A percentile compares a stretch with the other conserved stretches of the same genome.
These are phyloP conservation scores for Dione vanillae DNA, from an alignment of 2,888 invertebrate species.

Conservation along the genomic window DNA sequence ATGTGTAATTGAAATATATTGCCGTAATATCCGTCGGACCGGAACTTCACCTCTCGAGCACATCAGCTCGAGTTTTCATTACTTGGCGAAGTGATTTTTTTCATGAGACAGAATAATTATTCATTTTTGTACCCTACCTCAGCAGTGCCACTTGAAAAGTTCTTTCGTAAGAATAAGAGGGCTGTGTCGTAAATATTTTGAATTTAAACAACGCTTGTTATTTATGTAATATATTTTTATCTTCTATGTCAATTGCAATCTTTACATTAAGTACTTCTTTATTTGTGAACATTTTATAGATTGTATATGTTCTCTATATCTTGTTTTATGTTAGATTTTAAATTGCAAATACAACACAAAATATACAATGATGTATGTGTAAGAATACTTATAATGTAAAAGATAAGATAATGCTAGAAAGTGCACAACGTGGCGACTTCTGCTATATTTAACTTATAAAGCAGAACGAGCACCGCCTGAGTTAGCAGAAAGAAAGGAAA, in stretches of 20 bases:
- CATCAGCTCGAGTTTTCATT: slow-evolving; percentile 82
- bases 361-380: no score
- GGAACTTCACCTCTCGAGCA: slow-evolving; percentile 76
- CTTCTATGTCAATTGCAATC: slow-evolving; percentile 6
- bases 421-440: slow-evolving; percentile 8
- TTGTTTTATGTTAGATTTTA: background rate
- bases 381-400: background rate
- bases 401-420: background rate
- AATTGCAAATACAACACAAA: background rate
- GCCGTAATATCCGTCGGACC: slow-evolving; percentile 82
- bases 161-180: slow-evolving; percentile 51
- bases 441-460: background rate
- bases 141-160: slow-evolving; percentile 67
- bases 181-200: slow-evolving; percentile 46
- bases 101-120: slow-evolving; percentile 79
- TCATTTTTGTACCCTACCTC: slow-evolving; percentile 74
- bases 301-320: background rate
- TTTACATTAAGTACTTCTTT: background rate
- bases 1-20: slow-evolving; percentile 85
- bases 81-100: slow-evolving; percentile 80
- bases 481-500: slow-evolving; percentile 6
- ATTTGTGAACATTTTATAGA: background rate
- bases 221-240: slow-evolving; percentile 22
- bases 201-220: slow-evolving; percentile 56
- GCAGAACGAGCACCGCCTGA: background rate